Evolutionary conservation across 1,140 invertebrate species (phyloP), one percentile per base, ranked within the genome.

Genomic region (Choristoneura fumiferana): DNA sequence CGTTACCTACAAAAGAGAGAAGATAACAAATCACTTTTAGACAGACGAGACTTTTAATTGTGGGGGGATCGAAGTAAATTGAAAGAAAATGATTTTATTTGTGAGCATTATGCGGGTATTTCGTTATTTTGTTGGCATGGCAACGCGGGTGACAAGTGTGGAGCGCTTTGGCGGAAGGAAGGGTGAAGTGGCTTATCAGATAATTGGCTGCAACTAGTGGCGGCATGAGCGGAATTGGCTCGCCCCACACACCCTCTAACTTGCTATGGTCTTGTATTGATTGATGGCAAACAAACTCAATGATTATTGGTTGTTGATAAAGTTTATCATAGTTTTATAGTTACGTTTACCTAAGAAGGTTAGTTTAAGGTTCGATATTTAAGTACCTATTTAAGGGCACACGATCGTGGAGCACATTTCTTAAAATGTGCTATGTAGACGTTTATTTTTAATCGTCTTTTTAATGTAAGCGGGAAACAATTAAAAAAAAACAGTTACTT

Each of bases 131-230:
- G 55, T 45, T 45, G 52, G 66, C 58, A 79, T 79, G 65, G 63
- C 14, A 37, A 74, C 70, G 57, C 38, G 62, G 59, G 56, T 63
- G 67, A 57, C 57, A 64, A 71, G 65, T 29, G 15, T 49, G 18
- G 70, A 63, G 62, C 54, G 57, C 63, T 58, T 54, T 63, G 52
- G 57, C 56, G 64, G 56, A 45, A 61, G 52, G 75, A 65, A 67
- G 71, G 71, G 77, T 65, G 72, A 67, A 62, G 65, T 57, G 57
- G 60, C 77, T 81, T 83, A 84, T 81, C 78, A 77, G 73, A 80
- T 81, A 81, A 81, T 84, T 84, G 77, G 73, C 65, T 78, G 68
- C 67, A 62, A 63, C 66, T 62, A 61, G 62, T 60, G 62, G 57
- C 60, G 58, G 63, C 61, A 55, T 40, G 45, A 67, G 54, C 62